Conservation (phyloP, 2,888 invertebrate species). For the Heliothis peltigera region DNA sequence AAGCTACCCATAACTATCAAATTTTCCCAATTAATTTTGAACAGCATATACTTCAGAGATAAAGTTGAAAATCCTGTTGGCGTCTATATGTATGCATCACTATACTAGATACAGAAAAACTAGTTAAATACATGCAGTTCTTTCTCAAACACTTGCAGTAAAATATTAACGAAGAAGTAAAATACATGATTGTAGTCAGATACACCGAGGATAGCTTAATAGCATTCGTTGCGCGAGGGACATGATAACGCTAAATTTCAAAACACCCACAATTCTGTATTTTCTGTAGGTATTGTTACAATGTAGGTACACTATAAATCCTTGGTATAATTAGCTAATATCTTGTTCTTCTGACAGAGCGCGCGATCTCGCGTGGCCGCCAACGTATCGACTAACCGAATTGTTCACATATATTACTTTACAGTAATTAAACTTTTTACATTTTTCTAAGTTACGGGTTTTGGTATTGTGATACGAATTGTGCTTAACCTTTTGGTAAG, state of each 20-base stretch:
- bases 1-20: too few relatives aligned
- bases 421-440: slow-evolving; percentile 21
- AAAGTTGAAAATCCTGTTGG: too few relatives aligned
- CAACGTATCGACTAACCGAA: slow-evolving; percentile 3
- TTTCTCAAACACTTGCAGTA: too few relatives aligned
- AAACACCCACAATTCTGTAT: background rate
- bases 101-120: too few relatives aligned
- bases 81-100: too few relatives aligned
- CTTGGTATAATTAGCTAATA: background rate
- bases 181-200: too few relatives aligned
- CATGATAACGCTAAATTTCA: background rate
- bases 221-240: background rate
- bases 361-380: slow-evolving; percentile 45
- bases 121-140: too few relatives aligned
- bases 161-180: background rate
- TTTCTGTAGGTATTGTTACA: background rate
- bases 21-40: too few relatives aligned
- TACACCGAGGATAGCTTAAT: background rate
- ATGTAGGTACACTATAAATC: slow-evolving; percentile 28
- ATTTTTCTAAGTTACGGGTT: background rate
- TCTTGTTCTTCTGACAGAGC: slow-evolving; percentile 42
- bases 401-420: slow-evolving; percentile 1
- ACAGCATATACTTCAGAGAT: too few relatives aligned
- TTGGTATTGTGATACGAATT: background rate
- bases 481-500: slow-evolving; percentile 1